Base-by-base conservation (phyloP, 2,888 invertebrate species). In the Perdita meconis region DNA sequence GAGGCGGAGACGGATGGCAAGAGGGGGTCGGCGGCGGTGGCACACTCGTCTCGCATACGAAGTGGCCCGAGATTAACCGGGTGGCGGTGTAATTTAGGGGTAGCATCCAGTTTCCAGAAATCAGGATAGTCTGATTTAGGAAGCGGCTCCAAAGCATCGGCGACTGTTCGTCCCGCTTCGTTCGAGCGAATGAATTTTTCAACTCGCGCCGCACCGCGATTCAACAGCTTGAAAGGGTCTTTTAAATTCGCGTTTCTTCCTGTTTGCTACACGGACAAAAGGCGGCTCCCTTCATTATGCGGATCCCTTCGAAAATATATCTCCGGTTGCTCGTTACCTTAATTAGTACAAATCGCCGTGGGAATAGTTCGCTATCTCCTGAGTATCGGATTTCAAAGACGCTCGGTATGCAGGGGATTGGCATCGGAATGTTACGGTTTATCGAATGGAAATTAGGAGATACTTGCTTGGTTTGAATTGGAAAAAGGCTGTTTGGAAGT, bases 31-130 rank as follows among this genome's bases (percentile, higher is more conserved):
- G 34, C 55, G 22, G 26, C 6, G 57, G 51, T 66, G 65, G 59
- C n/a, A 51, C 70, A 57, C 53, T 66, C 63, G 78, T 53, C 65
- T 12, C 40, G 75, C 71, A 83, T 81, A 80, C 75, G 55, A 75
- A 80, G 42, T 55, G 61, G 64, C 50, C 40, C 38, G 80, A 75
- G 81, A 83, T 82, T 79, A 78, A 65, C 60, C 57, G 56, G 40
- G 34, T 30, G 64, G 38, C 64, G 50, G 44, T 42, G 65, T 61
- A 65, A 81, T 83, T 81, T 80, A 75, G 65, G 47, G 47, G 61
- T 44, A 36, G 68, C 47, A 65, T 71, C 65, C 70, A 57, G 60
- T 63, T 68, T 59, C 40, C 44, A 42, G 57, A 55, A 72, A 76
- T 80, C 71, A 50, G 76, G 42, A 66, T 63, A 60, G 68, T 12